Conservation (phyloP, 1,140 invertebrate genomes). For the Cepaea nemoralis region DNA sequence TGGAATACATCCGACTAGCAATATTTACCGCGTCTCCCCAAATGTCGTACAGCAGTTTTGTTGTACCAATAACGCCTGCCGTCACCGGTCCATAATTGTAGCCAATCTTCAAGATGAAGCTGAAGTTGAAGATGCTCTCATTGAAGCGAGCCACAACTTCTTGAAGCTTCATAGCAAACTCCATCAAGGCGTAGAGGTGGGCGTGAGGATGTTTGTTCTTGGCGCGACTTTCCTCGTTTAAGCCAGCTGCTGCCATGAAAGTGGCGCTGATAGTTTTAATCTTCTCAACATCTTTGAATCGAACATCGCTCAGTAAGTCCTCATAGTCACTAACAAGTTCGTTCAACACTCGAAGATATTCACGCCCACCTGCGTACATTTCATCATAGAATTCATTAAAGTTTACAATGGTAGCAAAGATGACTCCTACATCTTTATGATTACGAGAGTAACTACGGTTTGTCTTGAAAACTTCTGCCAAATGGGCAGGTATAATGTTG, state of each 20-base stretch:
- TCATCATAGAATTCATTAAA: constrained; percentile 97
- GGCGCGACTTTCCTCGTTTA: constrained; percentile 81
- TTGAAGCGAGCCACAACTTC: constrained; percentile 87
- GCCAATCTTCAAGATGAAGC: constrained; percentile 84
- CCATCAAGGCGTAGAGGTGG: constrained; percentile 88
- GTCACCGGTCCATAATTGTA: constrained; percentile 87
- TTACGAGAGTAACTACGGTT: constrained; percentile 96
- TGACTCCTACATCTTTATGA: constrained; percentile 91
- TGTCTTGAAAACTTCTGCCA: constrained; percentile 91
- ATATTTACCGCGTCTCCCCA: constrained; percentile 99
- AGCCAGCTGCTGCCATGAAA: constrained; percentile 96
- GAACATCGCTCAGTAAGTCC: constrained; percentile 84
- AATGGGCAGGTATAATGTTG: constrained; percentile 95
- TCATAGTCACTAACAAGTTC: constrained; percentile 96
- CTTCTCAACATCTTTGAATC: constrained; percentile 93
- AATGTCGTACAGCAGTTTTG: constrained; percentile 96
- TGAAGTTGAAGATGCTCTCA: constrained; percentile 87
- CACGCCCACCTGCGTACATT: constrained; percentile 86
- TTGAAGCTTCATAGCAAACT: constrained; percentile 90
- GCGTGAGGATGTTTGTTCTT: constrained; percentile 78
- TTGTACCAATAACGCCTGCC: constrained; percentile 95
- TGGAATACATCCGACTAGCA: constrained; percentile 92
- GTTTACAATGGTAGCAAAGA: constrained; percentile 95
- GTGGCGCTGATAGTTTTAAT: constrained; percentile 98
- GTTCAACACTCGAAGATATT: constrained; percentile 93